Conservation (phyloP, 1,140 invertebrate species). For the Trialeurodes vaporariorum region DNA sequence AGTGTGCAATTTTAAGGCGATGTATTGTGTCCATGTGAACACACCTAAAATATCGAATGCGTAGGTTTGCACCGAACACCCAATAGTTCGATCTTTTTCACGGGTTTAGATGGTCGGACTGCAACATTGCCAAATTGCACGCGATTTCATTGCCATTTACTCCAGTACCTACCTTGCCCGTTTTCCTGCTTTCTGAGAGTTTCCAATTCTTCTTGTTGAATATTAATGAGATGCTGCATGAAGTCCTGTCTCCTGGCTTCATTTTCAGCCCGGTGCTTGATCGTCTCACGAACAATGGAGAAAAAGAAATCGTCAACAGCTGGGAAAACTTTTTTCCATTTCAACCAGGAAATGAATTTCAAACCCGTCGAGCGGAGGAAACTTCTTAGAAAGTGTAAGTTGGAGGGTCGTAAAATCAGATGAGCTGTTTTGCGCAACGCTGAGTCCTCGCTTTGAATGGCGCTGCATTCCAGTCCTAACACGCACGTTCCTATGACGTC, state of each 20-base stretch:
- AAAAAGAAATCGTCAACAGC: not conserved
- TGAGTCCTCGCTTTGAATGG: constrained; percentile 39
- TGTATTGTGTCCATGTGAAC: too few relatives aligned
- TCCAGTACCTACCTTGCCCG: too few relatives aligned
- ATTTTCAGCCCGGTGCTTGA: not conserved
- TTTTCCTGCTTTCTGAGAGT: not conserved
- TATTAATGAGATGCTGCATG: not conserved
- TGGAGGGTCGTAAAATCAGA: constrained; percentile 20
- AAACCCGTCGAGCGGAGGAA: not conserved
- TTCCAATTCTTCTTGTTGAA: not conserved
- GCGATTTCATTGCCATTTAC: too few relatives aligned
- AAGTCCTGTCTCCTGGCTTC: not conserved
- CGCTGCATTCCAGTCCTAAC: constrained; percentile 47
- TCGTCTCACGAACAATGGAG: not conserved
- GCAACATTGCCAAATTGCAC: too few relatives aligned
- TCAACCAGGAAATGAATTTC: not conserved
- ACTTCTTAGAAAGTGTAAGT: not conserved
- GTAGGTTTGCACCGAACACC: too few relatives aligned
- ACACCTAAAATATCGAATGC: too few relatives aligned
- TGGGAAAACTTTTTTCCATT: not conserved
- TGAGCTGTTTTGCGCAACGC: constrained; percentile 36
- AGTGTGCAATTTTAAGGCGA: too few relatives aligned
- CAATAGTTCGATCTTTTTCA: too few relatives aligned
- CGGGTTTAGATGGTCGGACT: too few relatives aligned
- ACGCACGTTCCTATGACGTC: constrained; percentile 49